Conservation (phyloP, 2,113 vertebrate species). For the Garra rufa region DNA sequence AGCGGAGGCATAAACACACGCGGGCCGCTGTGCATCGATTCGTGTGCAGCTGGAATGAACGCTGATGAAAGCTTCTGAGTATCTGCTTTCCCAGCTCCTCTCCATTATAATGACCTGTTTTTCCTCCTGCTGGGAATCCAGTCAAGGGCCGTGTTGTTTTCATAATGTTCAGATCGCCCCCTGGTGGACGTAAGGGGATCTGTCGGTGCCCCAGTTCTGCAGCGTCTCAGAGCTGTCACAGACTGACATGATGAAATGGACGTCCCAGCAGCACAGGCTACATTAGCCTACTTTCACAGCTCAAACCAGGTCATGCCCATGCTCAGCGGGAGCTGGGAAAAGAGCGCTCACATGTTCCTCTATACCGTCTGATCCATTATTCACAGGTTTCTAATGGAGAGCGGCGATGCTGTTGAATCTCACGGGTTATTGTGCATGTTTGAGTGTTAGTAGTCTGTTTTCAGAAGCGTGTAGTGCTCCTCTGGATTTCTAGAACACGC, state of each 20-base stretch:
- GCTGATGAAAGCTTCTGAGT: not conserved
- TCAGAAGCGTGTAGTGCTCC: not conserved
- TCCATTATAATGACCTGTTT: conserved; percentile 3
- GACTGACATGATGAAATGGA: not conserved
- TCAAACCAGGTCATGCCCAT: not conserved
- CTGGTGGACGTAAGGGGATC: conserved; percentile 18
- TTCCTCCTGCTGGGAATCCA: not conserved
- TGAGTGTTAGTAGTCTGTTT: not conserved
- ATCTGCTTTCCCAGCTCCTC: not conserved
- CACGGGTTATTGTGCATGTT: not conserved
- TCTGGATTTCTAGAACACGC: not conserved
- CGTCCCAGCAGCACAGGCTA: not conserved
- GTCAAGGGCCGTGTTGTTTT: not conserved
- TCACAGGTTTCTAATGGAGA: not conserved
- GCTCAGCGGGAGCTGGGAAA: not conserved
- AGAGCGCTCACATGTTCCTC: not conserved
- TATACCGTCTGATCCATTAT: not conserved
- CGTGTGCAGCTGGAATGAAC: too few relatives aligned
- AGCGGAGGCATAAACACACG: not conserved
- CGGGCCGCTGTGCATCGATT: not conserved
- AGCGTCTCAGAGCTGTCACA: not conserved
- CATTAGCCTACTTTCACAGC: conserved; percentile 19
- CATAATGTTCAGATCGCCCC: not conserved
- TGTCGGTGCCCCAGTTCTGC: conserved; percentile 17
- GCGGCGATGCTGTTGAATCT: not conserved